phyloP scores from a whole-genome alignment of 1,140 invertebrate genomes.

The Ostrea edulis region DNA sequence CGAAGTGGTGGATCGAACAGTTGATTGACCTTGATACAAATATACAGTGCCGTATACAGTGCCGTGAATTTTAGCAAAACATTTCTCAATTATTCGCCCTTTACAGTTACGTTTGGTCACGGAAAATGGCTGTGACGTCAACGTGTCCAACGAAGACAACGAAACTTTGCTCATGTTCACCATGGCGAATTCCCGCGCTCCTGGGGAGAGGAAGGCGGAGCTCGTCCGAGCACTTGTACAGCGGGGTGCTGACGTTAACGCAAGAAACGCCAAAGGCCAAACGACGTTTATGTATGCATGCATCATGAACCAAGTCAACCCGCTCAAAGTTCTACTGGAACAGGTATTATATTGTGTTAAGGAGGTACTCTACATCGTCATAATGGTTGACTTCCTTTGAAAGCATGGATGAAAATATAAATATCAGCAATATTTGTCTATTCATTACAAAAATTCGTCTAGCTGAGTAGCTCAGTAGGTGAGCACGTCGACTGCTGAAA shows the following conservation, averaged over 20 bases:
- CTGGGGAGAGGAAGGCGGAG: slow-evolving; percentile 49
- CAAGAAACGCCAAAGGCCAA: slow-evolving; percentile 65
- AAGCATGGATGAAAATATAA: too few relatives aligned
- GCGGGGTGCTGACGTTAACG: slow-evolving; percentile 69
- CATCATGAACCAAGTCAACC: slow-evolving; percentile 64
- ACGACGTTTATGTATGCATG: slow-evolving; percentile 70
- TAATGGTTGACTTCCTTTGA: too few relatives aligned
- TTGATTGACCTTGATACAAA: too few relatives aligned
- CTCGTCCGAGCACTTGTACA: slow-evolving; percentile 64
- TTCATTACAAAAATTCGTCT: too few relatives aligned
- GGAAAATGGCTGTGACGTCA: slow-evolving; percentile 66
- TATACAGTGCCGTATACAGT: too few relatives aligned
- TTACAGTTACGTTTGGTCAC: slow-evolving; percentile 1
- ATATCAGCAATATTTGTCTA: too few relatives aligned
- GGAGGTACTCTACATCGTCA: too few relatives aligned
- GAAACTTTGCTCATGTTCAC: slow-evolving; percentile 69
- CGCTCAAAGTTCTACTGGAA: slow-evolving; percentile 61
- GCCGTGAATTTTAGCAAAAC: not conserved
- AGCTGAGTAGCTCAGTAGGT: too few relatives aligned
- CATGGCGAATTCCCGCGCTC: slow-evolving; percentile 57
- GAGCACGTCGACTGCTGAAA: too few relatives aligned
- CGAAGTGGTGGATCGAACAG: too few relatives aligned
- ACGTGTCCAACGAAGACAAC: slow-evolving; percentile 64
- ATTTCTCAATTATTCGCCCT: not conserved
- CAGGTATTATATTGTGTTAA: slow-evolving; percentile 35